Conservation (phyloP, 2,797 vertebrate genomes). For the Oreochromis mossambicus region DNA sequence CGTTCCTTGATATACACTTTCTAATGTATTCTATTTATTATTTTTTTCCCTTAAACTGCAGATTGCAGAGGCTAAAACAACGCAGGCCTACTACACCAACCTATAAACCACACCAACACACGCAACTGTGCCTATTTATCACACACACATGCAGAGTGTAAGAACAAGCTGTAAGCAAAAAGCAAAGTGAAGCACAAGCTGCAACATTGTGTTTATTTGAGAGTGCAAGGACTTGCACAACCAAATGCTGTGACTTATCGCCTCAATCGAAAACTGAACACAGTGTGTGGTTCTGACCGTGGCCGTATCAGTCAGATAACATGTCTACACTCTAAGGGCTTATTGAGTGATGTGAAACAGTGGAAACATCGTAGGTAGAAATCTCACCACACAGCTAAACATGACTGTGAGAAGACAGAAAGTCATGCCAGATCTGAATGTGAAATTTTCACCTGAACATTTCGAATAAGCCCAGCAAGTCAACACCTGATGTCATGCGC, state of each 20-base stretch:
- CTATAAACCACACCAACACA: constrained; percentile 14
- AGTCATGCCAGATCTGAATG: background rate
- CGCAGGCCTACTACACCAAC: background rate
- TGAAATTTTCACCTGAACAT: constrained; percentile 48
- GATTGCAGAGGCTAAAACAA: background rate
- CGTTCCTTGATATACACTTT: background rate
- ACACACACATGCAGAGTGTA: constrained; percentile 63
- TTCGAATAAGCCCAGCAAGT: constrained; percentile 38
- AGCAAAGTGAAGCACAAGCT: constrained; percentile 46
- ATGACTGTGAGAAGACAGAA: background rate
- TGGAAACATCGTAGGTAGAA: constrained; percentile 48
- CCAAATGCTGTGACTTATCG: constrained; percentile 25
- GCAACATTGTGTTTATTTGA: constrained; percentile 32
- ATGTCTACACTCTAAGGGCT: constrained; percentile 17
- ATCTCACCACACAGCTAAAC: constrained; percentile 4
- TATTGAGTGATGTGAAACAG: constrained; percentile 40
- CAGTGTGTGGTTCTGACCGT: constrained; percentile 7
- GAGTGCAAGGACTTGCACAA: background rate
- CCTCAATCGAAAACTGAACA: constrained; percentile 6
- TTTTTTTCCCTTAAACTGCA: background rate
- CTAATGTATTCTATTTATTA: background rate
- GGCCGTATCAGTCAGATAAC: background rate
- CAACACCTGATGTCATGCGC: constrained; percentile 26
- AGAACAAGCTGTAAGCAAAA: constrained; percentile 51
- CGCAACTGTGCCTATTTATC: constrained; percentile 3